Conservation (phyloP, 2,888 invertebrate genomes). For the Eucera pruinosa region DNA sequence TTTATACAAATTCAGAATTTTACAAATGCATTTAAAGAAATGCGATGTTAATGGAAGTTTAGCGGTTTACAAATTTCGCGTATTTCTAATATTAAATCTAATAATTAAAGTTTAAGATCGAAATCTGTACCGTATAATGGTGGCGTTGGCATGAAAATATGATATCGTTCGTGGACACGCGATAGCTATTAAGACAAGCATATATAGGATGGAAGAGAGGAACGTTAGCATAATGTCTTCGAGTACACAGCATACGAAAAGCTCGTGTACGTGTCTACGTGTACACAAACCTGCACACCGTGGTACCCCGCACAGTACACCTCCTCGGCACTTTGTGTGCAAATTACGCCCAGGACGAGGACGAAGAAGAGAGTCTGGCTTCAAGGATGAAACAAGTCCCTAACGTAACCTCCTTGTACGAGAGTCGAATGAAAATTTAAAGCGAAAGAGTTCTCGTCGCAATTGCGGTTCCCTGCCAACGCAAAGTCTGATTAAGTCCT, state of each 20-base stretch:
- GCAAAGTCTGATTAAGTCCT: conserved; percentile 34
- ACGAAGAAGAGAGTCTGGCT: conserved; percentile 72
- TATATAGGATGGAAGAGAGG: conserved; percentile 49
- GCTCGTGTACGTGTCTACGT: conserved; percentile 59
- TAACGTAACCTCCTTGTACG: conserved; percentile 63
- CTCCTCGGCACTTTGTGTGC: conserved; percentile 82
- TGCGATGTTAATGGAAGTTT: too few relatives aligned
- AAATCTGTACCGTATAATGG: conserved; percentile 6
- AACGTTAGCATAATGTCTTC: conserved; percentile 80
- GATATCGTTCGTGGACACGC: conserved; percentile 30
- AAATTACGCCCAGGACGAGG: conserved; percentile 80
- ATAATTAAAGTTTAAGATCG: too few relatives aligned
- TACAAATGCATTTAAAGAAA: too few relatives aligned
- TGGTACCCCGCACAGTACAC: conserved; percentile 60
- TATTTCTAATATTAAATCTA: too few relatives aligned
- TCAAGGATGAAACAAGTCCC: conserved; percentile 74
- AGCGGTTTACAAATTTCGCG: too few relatives aligned
- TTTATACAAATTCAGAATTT: too few relatives aligned
- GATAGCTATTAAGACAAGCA: conserved; percentile 36
- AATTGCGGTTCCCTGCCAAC: neutral
- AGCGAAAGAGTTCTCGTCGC: conserved; percentile 60
- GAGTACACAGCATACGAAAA: conserved; percentile 67
- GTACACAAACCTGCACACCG: conserved; percentile 40
- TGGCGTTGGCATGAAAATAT: conserved; percentile 32
- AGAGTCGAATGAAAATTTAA: conserved; percentile 72